Conservation (phyloP, 2,797 vertebrate species). For the Hippocampus kuda region DNA sequence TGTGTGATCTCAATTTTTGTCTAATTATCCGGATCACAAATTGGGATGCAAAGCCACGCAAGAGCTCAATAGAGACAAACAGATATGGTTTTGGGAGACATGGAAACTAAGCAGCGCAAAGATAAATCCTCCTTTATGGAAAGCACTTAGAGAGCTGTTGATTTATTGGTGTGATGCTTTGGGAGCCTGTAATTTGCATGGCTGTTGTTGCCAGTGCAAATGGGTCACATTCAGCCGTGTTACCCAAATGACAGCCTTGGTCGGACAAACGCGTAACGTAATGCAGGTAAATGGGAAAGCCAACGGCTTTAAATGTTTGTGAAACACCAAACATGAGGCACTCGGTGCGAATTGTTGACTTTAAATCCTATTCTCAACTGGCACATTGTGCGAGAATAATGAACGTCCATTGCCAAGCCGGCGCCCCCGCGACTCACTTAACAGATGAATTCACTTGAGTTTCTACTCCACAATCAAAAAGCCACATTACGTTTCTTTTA, state of each 20-base stretch:
- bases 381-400: not conserved
- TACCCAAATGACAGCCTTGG: not conserved
- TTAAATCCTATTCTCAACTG: not conserved
- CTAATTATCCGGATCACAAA: not conserved
- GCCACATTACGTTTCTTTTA: slow-evolving; percentile 35
- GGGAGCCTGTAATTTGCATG: not conserved
- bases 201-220: not conserved
- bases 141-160: not conserved
- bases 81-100: not conserved
- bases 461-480: slow-evolving; percentile 45
- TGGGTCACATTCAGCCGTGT: not conserved
- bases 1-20: not conserved
- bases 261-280: not conserved
- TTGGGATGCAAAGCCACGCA: not conserved
- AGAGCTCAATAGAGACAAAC: not conserved
- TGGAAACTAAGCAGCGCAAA: not conserved
- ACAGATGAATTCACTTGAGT: slow-evolving; percentile 44
- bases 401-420: not conserved
- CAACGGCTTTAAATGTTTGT: not conserved
- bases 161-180: not conserved
- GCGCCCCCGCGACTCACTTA: slow-evolving; percentile 1
- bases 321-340: not conserved
- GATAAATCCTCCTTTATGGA: not conserved
- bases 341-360: not conserved
- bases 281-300: not conserved